Evolutionary conservation across 92 coral and sea anemone species (phyloP), one percentile per base, ranked within the genome.

Genomic region (Zoanthus sociatus): DNA sequence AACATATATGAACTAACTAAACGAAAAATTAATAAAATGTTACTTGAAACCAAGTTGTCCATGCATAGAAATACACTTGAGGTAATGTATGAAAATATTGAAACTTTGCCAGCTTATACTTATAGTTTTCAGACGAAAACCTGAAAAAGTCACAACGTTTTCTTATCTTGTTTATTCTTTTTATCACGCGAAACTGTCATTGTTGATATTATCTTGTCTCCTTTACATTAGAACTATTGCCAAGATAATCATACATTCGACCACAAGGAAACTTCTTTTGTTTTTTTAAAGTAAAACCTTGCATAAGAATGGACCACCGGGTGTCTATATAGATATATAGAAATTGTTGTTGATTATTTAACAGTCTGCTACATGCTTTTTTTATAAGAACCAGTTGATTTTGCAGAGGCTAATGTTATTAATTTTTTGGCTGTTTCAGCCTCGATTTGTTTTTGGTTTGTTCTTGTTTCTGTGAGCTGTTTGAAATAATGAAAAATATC

Each of bases 231-330:
- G 46, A 69, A 69, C 15, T 9, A 33, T 11, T 69, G 74, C 9
- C 42, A 69, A 33, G 31, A 69, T 13, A 30, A 16, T 63, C 26
- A 3, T 63, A 17, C 16, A 31, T 7, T 5, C 16, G 74, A 69
- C 74, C 16, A 14, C 33, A 69, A 69, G 74, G 74, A 69, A 17
- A 30, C 21, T 31, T 77, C 66, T 45, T 53, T 77, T 56, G 3
- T 58, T 12, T 64, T 16, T 14, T 2, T 12, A 20, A 47, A 50
- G 12, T 11, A 7, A 11, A 50, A 50, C n/a, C 66, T 81, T 75
- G 72, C 85, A 64, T 26, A 63, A 74, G 75, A 81, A 79, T 11
- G 17, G 71, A 61, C 70, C 30, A 79, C 50, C 51, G 46, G 21
- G 6, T 20, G 33, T 10, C 37, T 12, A 16, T 33, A 67, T 6